phyloP scores from a whole-genome alignment of 2,888 invertebrate genomes.

The Pimpla rufipes region DNA sequence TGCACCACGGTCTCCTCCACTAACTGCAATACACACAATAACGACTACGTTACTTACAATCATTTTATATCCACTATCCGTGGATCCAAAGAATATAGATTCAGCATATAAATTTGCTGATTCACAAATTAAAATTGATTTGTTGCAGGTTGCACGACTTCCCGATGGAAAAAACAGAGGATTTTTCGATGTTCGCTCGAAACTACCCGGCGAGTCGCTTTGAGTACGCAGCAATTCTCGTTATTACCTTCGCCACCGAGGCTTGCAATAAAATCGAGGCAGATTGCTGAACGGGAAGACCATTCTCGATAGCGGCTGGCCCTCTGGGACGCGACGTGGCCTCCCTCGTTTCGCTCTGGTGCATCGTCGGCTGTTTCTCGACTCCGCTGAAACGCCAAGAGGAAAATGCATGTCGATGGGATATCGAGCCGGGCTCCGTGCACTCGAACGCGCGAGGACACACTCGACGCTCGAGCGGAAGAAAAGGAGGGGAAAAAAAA shows the following conservation, averaged over 20 bases:
- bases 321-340: slow-evolving; percentile 48
- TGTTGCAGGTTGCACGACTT: too few species aligned
- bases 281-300: slow-evolving; percentile 53
- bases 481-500: background rate
- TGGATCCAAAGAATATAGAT: too few species aligned
- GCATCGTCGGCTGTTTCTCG: slow-evolving; percentile 56
- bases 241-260: slow-evolving; percentile 62
- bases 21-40: slow-evolving; percentile 32
- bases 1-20: slow-evolving; percentile 56
- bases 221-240: background rate
- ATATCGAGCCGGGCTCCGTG: slow-evolving; percentile 29
- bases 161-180: too few species aligned
- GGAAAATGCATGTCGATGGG: slow-evolving; percentile 15
- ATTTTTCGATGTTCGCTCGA: background rate
- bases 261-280: slow-evolving; percentile 61
- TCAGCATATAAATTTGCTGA: too few species aligned
- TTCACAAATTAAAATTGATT: too few species aligned
- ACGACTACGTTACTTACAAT: background rate
- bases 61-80: too few species aligned
- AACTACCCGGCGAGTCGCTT: background rate
- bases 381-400: slow-evolving; percentile 56
- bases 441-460: slow-evolving; percentile 35
- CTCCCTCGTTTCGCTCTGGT: slow-evolving; percentile 45
- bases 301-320: slow-evolving; percentile 32
- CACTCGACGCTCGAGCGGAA: slow-evolving; percentile 13